Percentiles rank a stretch among this genome's conserved stretches.
Conservation (phyloP, 2,113 vertebrate genomes). For the Poeciliopsis turrubarensis region DNA sequence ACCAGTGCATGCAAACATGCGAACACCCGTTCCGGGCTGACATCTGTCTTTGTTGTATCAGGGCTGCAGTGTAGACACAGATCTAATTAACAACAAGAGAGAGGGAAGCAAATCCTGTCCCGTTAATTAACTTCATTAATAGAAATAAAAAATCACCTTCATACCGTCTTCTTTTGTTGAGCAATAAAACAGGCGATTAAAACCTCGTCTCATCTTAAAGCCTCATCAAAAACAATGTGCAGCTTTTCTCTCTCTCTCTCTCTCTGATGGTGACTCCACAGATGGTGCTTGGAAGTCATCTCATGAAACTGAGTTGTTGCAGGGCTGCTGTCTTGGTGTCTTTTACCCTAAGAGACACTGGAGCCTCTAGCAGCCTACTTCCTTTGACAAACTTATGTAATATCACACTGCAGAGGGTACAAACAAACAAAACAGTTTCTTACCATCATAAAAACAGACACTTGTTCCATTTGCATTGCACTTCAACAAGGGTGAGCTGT, state of each 20-base stretch:
- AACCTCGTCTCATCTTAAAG: conserved; percentile 62
- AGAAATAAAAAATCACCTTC: conserved; percentile 81
- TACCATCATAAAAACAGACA: conserved; percentile 47
- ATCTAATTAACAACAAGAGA: conserved; percentile 72
- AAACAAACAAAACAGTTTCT: conserved; percentile 30
- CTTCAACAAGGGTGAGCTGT: background rate
- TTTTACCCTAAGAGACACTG: conserved; percentile 23
- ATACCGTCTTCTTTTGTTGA: conserved; percentile 77
- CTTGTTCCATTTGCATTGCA: conserved; percentile 57
- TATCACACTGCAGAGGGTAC: conserved; percentile 52
- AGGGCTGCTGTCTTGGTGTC: conserved; percentile 32
- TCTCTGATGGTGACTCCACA: conserved; percentile 51
- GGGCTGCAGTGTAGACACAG: conserved; percentile 33
- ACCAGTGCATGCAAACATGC: conserved; percentile 2
- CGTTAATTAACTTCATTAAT: conserved; percentile 81
- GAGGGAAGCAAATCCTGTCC: conserved; percentile 64
- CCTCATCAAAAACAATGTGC: conserved; percentile 75
- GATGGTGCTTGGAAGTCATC: conserved; percentile 66
- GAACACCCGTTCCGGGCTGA: conserved; percentile 44
- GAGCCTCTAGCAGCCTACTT: conserved; percentile 47
- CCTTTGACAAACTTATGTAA: conserved; percentile 60
- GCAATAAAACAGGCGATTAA: conserved; percentile 77
- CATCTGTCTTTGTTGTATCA: conserved; percentile 66
- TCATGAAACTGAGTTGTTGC: conserved; percentile 41
- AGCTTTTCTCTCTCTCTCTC: conserved; percentile 20